Conservation (phyloP, 1,140 invertebrate genomes). For the Drosophila quadrilineata region DNA sequence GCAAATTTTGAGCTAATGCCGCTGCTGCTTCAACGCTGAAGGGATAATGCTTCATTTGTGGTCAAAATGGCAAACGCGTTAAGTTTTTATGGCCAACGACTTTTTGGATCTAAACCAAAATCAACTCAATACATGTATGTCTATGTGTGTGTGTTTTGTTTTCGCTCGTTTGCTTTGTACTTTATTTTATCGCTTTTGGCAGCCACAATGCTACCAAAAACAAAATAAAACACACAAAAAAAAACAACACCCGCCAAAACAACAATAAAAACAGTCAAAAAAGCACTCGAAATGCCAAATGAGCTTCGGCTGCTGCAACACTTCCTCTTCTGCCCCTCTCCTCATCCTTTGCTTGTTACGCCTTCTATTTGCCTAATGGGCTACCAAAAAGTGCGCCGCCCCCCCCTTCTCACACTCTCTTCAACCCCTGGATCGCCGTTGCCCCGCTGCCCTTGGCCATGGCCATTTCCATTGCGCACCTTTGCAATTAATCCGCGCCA, state of each 20-base stretch:
- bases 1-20: slow-evolving; percentile 41
- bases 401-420: background rate
- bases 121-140: slow-evolving; percentile 23
- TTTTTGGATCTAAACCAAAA: slow-evolving; percentile 76
- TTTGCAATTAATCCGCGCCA: slow-evolving; percentile 47
- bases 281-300: slow-evolving; percentile 79
- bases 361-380: slow-evolving; percentile 47
- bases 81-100: slow-evolving; percentile 76
- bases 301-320: slow-evolving; percentile 47
- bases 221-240: too few species aligned
- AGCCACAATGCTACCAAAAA: slow-evolving; percentile 35
- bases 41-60: slow-evolving; percentile 74
- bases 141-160: slow-evolving; percentile 18
- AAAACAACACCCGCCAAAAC: too few species aligned
- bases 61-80: slow-evolving; percentile 76
- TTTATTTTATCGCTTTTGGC: slow-evolving; percentile 78
- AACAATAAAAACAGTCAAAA: slow-evolving; percentile 78
- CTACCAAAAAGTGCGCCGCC: slow-evolving; percentile 18
- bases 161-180: slow-evolving; percentile 71
- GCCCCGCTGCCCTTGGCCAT: background rate
- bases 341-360: background rate
- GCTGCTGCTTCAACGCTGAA: slow-evolving; percentile 6
- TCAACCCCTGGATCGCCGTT: too few species aligned
- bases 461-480: slow-evolving; percentile 27
- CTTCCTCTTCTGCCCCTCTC: background rate